Evolutionary conservation across 1,140 invertebrate species (phyloP), one percentile per base, ranked within the genome.

Genomic region (Neodiprion virginianus): DNA sequence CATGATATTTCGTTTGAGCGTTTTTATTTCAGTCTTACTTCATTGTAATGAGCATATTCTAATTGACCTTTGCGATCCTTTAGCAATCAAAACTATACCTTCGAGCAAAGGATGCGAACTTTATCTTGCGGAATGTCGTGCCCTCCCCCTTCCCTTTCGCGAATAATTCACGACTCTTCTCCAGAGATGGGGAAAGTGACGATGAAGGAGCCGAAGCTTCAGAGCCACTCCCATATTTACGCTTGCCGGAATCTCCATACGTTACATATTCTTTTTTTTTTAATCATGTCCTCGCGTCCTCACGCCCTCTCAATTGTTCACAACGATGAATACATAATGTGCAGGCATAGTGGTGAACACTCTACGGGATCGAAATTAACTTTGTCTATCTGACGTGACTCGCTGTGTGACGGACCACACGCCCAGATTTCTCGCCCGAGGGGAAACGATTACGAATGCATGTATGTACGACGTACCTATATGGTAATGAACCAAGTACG

Each of bases 381-480:
- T 40, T 40, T 40, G 28, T 40, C 28, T 40, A 3, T 40, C 28
- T 40, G 28, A 40, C 28, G 28, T 40, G 28, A 40, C 28, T 40
- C 28, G 28, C 28, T 40, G 5, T 40, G 28, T 40, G 28, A 40
- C 1, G 28, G 28, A 40, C 28, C 28, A 40, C 53, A 61, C 53
- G 53, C 53, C 53, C 53, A 61, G 53, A 61, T 61, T 61, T 61
- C 53, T 7, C 53, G 53, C 53, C 53, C 53, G 53, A 61, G 53
- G 53, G 53, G 8, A 12, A 61, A 12, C 53, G 53, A 17, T 61
- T 61, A 61, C 53, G n/a, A 0, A 17, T 8, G 53, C 53, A 7
- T 8, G 0, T 40, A 12, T 61, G 53, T 17, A 61, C 11, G 11
- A 53, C 50, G 50, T 53, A 53, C 1, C 10, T 12, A 61, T 61